These are phyloP conservation scores for Polypterus bichir DNA, from an alignment of 2,113 vertebrate genomes.

Conservation along the genomic window DNA sequence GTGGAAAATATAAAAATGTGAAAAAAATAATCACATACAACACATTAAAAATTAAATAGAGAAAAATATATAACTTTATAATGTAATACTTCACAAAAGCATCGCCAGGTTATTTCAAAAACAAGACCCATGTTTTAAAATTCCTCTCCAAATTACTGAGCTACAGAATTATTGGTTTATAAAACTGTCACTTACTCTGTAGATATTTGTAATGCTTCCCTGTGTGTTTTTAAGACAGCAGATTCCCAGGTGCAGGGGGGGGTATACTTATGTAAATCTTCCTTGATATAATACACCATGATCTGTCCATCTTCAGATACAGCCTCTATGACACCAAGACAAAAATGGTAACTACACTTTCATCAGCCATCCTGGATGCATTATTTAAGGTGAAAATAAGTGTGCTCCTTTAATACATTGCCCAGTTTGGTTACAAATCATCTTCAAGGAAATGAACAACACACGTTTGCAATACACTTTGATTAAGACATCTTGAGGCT, in stretches of 20 bases:
- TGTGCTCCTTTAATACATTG: too few relatives aligned
- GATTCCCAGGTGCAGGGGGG: constrained; percentile 62
- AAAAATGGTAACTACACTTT: neutral
- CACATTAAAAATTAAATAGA: neutral
- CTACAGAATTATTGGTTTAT: neutral
- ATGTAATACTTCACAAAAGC: too few relatives aligned
- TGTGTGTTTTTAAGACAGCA: constrained; percentile 55
- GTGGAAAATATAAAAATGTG: too few relatives aligned
- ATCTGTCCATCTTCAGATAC: constrained; percentile 71
- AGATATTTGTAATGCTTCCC: constrained; percentile 34
- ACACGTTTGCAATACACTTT: too few relatives aligned
- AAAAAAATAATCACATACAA: too few relatives aligned
- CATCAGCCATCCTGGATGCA: too few relatives aligned
- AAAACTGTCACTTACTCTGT: neutral
- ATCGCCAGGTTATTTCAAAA: too few relatives aligned
- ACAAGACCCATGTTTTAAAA: neutral
- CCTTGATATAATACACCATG: constrained; percentile 66
- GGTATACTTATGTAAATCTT: constrained; percentile 52
- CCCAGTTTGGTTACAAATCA: too few relatives aligned
- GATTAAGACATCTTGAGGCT: too few relatives aligned
- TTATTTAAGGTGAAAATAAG: too few relatives aligned
- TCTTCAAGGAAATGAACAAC: too few relatives aligned
- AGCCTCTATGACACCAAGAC: constrained; percentile 48
- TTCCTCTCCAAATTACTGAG: neutral
- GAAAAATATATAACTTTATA: too few relatives aligned